A percentile compares a stretch with the other conserved stretches of the same genome.
Conservation (phyloP, 2,888 invertebrate species). For the Apamea monoglypha region DNA sequence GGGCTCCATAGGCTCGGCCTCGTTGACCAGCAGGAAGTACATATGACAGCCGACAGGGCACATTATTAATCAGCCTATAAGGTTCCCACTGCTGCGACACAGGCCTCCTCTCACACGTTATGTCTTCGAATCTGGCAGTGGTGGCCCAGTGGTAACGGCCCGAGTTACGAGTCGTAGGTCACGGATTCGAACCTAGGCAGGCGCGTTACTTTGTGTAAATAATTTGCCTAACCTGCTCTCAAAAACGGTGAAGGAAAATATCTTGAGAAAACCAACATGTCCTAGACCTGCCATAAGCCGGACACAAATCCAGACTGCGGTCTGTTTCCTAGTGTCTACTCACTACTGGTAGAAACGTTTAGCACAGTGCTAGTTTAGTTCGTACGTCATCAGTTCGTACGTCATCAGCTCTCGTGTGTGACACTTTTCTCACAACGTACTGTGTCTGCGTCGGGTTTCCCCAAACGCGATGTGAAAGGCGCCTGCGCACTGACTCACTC, state of each 20-base stretch:
- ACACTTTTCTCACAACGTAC: background rate
- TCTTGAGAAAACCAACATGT: background rate
- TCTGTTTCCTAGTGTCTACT: background rate
- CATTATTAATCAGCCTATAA: too few relatives aligned
- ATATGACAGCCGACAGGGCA: too few relatives aligned
- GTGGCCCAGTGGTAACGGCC: too few relatives aligned
- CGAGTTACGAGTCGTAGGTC: too few relatives aligned
- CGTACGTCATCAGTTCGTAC: background rate
- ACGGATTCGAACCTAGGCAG: too few relatives aligned
- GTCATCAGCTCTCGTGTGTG: background rate
- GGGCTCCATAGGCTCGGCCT: too few relatives aligned
- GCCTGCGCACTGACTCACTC: background rate
- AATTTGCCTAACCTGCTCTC: too few relatives aligned
- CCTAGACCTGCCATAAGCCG: background rate
- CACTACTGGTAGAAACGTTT: background rate
- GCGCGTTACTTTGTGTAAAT: background rate
- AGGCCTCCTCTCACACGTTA: too few relatives aligned
- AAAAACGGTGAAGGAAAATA: background rate
- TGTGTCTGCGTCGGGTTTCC: background rate
- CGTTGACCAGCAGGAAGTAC: too few relatives aligned
- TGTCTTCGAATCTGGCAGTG: too few relatives aligned
- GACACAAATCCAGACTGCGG: background rate
- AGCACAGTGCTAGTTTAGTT: background rate
- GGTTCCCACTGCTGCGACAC: too few relatives aligned
- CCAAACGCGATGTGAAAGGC: constrained; percentile 12